A percentile compares a stretch with the other conserved stretches of the same genome.
These are phyloP conservation scores for Lithodes maja DNA, from an alignment of 2,888 invertebrate genomes.

Conservation along the genomic window DNA sequence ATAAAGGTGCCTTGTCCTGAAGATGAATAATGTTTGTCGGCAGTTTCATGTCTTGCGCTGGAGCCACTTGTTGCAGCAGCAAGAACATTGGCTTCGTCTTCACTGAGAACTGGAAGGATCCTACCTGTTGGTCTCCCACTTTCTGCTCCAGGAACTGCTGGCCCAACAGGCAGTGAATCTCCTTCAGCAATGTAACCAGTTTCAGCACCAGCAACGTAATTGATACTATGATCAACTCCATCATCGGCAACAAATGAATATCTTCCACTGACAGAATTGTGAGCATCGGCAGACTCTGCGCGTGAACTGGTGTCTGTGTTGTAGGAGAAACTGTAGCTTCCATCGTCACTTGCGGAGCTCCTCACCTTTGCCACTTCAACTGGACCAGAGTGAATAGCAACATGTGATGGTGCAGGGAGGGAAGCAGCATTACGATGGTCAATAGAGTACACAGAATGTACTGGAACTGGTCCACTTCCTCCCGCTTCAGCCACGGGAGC, in stretches of 20 bases:
- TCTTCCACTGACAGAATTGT: conserved; percentile 65
- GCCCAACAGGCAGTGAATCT: conserved; percentile 53
- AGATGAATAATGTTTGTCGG: not conserved
- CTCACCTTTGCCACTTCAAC: conserved; percentile 46
- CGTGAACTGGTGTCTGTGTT: conserved; percentile 69
- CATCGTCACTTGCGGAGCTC: conserved; percentile 41
- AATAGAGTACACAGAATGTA: not conserved
- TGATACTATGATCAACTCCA: conserved; percentile 84
- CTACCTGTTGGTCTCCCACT: conserved; percentile 49
- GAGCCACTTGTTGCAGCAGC: conserved; percentile 40
- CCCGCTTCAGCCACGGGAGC: not conserved
- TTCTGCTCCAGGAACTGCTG: conserved; percentile 52
- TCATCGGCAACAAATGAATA: conserved; percentile 74
- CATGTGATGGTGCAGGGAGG: not conserved
- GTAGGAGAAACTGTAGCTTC: conserved; percentile 68
- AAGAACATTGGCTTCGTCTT: conserved; percentile 48
- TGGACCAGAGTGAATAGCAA: not conserved
- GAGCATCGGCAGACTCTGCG: conserved; percentile 68
- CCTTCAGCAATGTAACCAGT: conserved; percentile 86
- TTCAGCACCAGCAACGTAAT: conserved; percentile 84
- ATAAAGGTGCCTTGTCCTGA: not conserved
- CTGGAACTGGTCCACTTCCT: not conserved
- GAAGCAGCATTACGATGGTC: not conserved
- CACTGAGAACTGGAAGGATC: conserved; percentile 46
- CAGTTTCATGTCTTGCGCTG: not conserved